Evolutionary conservation across 2,888 invertebrate genomes (phyloP), one percentile per base, ranked within the genome.

Genomic region (Platynereis dumerilii): DNA sequence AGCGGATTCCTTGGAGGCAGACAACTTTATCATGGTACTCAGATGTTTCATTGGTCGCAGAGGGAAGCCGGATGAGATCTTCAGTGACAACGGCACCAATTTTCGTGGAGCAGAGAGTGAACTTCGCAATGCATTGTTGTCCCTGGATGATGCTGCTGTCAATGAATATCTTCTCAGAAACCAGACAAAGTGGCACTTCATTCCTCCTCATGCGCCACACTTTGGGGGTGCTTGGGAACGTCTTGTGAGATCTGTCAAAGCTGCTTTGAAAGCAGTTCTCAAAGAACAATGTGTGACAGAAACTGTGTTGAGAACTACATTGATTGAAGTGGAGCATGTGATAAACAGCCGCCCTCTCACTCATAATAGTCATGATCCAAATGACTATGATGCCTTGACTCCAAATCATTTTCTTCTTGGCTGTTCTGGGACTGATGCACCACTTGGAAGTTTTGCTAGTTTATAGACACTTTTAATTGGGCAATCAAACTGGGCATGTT

Each of bases 191-290:
- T n/a, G n/a, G n/a, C n/a, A n/a, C n/a, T n/a, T n/a, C n/a, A n/a
- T 72, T 65, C 70, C 70, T 10, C 73, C 75, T 7, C 53, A 53
- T 28, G 69, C 75, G 0, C 72, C 71, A 39, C 75, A 76, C 60
- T 69, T 72, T 66, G 74, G 73, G 27, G 75, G 74, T 17, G 68
- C 71, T 3, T 75, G 74, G 75, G 76, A 76, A 54, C 24, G 74
- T 12, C 74, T 72, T 53, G 75, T 76, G 22, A 55, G 73, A 22
- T 63, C 72, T 24, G 64, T 74, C 2, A 57, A 72, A 28, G 69
- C 60, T 64, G 69, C 72, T 2, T 58, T 74, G 7, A 26, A 61
- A 10, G 39, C 42, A 10, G 54, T 72, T 3, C 39, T 76, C 48
- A 20, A 53, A n/a, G 34, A 66, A 10, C n/a, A n/a, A n/a, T n/a